Percentiles rank a stretch among this genome's conserved stretches.
phyloP scores from a whole-genome alignment of 2,888 invertebrate genomes.

The Metalampra italica region DNA sequence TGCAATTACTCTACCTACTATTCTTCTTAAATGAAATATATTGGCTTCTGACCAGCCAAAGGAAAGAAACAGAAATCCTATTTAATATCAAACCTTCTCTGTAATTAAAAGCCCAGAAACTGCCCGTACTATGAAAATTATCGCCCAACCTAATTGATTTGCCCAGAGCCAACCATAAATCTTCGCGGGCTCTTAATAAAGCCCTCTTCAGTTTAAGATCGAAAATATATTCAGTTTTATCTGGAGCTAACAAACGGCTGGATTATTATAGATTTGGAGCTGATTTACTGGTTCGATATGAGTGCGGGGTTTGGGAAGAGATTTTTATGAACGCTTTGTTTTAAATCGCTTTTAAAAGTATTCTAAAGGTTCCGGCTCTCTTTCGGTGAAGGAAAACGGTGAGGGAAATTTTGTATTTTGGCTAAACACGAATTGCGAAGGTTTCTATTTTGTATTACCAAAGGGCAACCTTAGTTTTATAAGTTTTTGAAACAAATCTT shows the following conservation, averaged over 20 bases:
- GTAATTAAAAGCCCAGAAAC: background rate
- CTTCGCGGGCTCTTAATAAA: conserved; percentile 1
- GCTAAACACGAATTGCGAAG: too few species aligned
- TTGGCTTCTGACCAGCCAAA: too few species aligned
- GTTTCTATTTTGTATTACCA: too few species aligned
- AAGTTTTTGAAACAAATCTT: too few species aligned
- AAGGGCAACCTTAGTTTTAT: too few species aligned
- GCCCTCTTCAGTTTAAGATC: conserved; percentile 2
- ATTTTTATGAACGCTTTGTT: background rate
- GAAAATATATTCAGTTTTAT: conserved; percentile 6
- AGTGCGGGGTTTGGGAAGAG: background rate
- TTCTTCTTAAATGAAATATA: too few species aligned
- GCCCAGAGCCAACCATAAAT: background rate
- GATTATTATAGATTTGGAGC: background rate
- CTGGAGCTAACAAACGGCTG: conserved; percentile 1
- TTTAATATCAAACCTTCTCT: too few species aligned
- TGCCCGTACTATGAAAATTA: background rate
- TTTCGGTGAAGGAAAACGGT: too few species aligned
- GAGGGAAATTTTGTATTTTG: too few species aligned
- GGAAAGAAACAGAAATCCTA: too few species aligned
- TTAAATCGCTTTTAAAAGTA: background rate
- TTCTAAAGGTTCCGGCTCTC: background rate
- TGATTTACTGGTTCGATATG: background rate
- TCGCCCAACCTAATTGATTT: conserved; percentile 1
- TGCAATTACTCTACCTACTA: too few species aligned